Evolutionary conservation across 2,888 invertebrate species (phyloP).

Genomic region (Cephus runcator): DNA sequence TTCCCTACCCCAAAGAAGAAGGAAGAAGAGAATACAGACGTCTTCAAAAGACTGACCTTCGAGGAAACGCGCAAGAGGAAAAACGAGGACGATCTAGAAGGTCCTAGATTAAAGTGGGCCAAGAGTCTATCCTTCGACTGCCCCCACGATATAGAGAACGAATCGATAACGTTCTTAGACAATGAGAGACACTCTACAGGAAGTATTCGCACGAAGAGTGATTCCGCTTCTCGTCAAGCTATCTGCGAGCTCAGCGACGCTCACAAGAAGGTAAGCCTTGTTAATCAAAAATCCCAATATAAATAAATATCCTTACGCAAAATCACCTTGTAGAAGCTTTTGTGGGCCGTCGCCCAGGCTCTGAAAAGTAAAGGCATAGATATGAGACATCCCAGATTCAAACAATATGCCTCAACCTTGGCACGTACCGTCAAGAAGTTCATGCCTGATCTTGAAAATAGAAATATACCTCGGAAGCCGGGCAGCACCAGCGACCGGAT

Average conservation of each 20-base stretch:
- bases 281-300: not conserved
- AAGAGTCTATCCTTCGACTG: slow-evolving; percentile 71
- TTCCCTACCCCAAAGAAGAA: slow-evolving; percentile 71
- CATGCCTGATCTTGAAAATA: slow-evolving; percentile 69
- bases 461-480: slow-evolving; percentile 64
- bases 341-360: slow-evolving; percentile 85
- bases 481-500: slow-evolving; percentile 80
- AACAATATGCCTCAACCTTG: slow-evolving; percentile 75
- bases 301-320: slow-evolving; percentile 43
- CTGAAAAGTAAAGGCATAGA: slow-evolving; percentile 77
- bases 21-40: slow-evolving; percentile 30
- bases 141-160: slow-evolving; percentile 42
- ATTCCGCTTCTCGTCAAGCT: slow-evolving; percentile 35
- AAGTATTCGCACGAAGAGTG: slow-evolving; percentile 39
- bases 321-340: slow-evolving; percentile 71
- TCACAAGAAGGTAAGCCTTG: slow-evolving; percentile 71
- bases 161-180: slow-evolving; percentile 38
- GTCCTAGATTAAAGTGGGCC: slow-evolving; percentile 52
- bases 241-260: slow-evolving; percentile 70
- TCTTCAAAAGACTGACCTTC: slow-evolving; percentile 14
- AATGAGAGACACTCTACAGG: slow-evolving; percentile 47
- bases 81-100: slow-evolving; percentile 55
- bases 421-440: slow-evolving; percentile 76
- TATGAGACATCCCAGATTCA: slow-evolving; percentile 77
- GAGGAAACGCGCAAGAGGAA: slow-evolving; percentile 56